Conservation (phyloP, 2,797 vertebrate genomes). For the Danio tinwini region DNA sequence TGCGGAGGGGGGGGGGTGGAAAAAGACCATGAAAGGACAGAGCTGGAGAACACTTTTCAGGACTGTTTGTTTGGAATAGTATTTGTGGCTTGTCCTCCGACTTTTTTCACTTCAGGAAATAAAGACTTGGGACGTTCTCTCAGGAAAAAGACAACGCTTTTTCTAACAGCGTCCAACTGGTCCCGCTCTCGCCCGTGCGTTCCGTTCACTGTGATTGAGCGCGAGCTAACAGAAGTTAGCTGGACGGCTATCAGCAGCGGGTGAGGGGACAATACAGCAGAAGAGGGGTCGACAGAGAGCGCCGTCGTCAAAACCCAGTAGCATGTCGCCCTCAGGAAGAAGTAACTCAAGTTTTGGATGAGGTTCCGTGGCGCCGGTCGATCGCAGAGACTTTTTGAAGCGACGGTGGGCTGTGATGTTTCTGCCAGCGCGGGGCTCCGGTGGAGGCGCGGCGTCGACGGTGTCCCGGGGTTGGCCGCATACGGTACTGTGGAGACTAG, state of each 20-base stretch:
- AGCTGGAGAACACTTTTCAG: constrained; percentile 53
- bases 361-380: constrained; percentile 60
- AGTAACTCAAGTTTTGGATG: constrained; percentile 78
- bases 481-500: constrained; percentile 72
- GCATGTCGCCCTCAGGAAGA: constrained; percentile 74
- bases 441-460: constrained; percentile 68
- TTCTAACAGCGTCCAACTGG: constrained; percentile 6
- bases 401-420: constrained; percentile 70
- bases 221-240: constrained; percentile 60
- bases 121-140: neutral
- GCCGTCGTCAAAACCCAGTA: constrained; percentile 60
- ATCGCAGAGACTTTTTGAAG: constrained; percentile 57
- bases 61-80: constrained; percentile 25
- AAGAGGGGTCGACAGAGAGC: constrained; percentile 46
- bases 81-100: neutral
- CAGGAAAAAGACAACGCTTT: neutral
- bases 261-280: constrained; percentile 62
- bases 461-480: constrained; percentile 70
- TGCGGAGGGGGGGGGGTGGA: constrained; percentile 65
- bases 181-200: neutral
- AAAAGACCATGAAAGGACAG: constrained; percentile 69
- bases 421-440: constrained; percentile 63
- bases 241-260: constrained; percentile 53
- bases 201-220: constrained; percentile 20
- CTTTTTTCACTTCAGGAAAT: neutral